A percentile compares a stretch with the other conserved stretches of the same genome.
Evolutionary conservation across 2,113 vertebrate genomes (phyloP).

Genomic region (Ivindomyrus marchei): DNA sequence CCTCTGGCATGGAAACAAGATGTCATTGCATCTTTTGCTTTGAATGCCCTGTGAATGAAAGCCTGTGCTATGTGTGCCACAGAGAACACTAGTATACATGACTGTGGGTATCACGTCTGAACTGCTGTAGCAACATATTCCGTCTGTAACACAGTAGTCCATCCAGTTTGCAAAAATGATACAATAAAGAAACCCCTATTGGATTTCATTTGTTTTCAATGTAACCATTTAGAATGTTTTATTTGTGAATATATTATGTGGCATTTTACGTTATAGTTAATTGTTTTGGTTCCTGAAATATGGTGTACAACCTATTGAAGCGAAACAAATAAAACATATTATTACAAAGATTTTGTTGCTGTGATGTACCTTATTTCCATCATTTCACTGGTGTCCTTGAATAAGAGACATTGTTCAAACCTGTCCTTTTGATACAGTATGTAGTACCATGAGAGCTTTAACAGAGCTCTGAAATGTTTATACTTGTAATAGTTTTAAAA

Average conservation of each 20-base stretch:
- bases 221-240: slow-evolving; percentile 41
- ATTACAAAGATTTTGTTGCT: slow-evolving; percentile 26
- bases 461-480: background rate
- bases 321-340: slow-evolving; percentile 55
- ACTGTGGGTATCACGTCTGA: slow-evolving; percentile 28
- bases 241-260: slow-evolving; percentile 51
- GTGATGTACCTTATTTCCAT: background rate
- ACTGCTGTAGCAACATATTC: slow-evolving; percentile 39
- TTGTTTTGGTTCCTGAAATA: slow-evolving; percentile 53
- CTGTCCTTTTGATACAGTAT: background rate
- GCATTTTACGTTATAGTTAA: slow-evolving; percentile 55
- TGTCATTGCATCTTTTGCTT: slow-evolving; percentile 18
- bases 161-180: slow-evolving; percentile 33
- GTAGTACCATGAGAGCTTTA: background rate
- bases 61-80: slow-evolving; percentile 29
- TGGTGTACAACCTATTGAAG: slow-evolving; percentile 61
- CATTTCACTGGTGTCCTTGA: background rate
- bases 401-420: background rate
- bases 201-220: slow-evolving; percentile 33
- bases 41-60: slow-evolving; percentile 26
- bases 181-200: slow-evolving; percentile 29
- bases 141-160: slow-evolving; percentile 35
- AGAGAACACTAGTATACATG: slow-evolving; percentile 19
- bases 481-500: background rate
- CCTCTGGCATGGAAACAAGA: slow-evolving; percentile 32